Percentiles rank a stretch among this genome's conserved stretches.
These are phyloP conservation scores for Idaea straminata DNA, from an alignment of 2,888 invertebrate species.

Conservation along the genomic window DNA sequence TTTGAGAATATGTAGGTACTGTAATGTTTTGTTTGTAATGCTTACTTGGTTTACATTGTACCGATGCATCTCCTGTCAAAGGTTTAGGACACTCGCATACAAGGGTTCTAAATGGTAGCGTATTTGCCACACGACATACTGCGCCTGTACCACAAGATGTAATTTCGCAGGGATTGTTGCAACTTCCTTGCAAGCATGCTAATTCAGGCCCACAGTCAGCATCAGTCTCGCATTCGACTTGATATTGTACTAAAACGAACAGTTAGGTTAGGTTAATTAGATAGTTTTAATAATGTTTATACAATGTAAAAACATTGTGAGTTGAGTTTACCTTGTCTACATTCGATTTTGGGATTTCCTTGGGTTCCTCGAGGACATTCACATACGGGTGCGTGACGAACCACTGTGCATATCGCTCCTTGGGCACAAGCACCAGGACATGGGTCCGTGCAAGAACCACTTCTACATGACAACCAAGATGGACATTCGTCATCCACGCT, in stretches of 20 bases:
- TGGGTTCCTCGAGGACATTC: slow-evolving; percentile 90
- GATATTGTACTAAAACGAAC: slow-evolving; percentile 60
- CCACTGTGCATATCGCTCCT: slow-evolving; percentile 87
- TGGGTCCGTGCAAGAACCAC: slow-evolving; percentile 89
- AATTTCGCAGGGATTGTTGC: slow-evolving; percentile 89
- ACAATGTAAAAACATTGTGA: slow-evolving; percentile 5
- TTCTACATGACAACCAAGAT: slow-evolving; percentile 87
- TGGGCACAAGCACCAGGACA: slow-evolving; percentile 92
- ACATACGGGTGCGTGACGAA: slow-evolving; percentile 88
- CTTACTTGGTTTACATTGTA: slow-evolving; percentile 90
- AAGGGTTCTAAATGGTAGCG: slow-evolving; percentile 92
- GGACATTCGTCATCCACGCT: slow-evolving; percentile 87
- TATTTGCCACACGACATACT: slow-evolving; percentile 91
- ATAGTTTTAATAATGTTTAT: background rate
- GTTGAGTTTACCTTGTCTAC: slow-evolving; percentile 73
- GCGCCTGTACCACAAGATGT: slow-evolving; percentile 91
- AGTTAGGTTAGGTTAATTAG: background rate
- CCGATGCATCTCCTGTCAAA: slow-evolving; percentile 91
- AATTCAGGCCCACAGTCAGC: slow-evolving; percentile 92
- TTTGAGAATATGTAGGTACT: too few relatives aligned
- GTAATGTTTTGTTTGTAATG: slow-evolving; percentile 14
- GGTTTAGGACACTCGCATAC: slow-evolving; percentile 92
- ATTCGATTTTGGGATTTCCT: slow-evolving; percentile 87
- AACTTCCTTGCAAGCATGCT: slow-evolving; percentile 89
- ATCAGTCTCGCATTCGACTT: slow-evolving; percentile 87